A percentile compares a stretch with the other conserved stretches of the same genome.
These are phyloP conservation scores for Scaptomyza pallida DNA, from an alignment of 1,140 invertebrate genomes.

Conservation along the genomic window DNA sequence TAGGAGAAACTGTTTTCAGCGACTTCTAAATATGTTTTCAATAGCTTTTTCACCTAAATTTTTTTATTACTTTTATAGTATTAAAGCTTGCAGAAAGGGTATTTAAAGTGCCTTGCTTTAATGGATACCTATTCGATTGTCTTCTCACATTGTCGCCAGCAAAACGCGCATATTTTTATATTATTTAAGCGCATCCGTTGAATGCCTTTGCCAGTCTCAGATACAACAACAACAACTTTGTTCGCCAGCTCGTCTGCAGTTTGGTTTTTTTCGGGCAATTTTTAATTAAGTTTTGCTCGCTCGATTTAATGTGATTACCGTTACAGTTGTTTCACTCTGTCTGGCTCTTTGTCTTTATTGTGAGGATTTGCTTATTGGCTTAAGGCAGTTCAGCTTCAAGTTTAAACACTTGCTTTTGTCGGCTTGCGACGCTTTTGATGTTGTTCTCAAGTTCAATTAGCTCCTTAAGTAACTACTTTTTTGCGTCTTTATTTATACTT, in stretches of 20 bases:
- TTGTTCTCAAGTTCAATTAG: conserved; percentile 32
- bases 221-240: conserved; percentile 12
- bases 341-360: conserved; percentile 16
- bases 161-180: conserved; percentile 62
- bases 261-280: conserved; percentile 75
- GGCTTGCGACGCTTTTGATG: conserved; percentile 59
- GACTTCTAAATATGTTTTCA: too few species aligned
- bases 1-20: too few species aligned
- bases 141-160: conserved; percentile 59
- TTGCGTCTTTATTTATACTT: not conserved
- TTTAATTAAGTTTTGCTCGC: conserved; percentile 65
- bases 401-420: conserved; percentile 14
- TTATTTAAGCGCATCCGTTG: conserved; percentile 63
- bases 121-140: not conserved
- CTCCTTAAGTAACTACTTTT: conserved; percentile 41
- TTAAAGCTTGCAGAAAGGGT: too few species aligned
- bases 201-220: conserved; percentile 15
- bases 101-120: not conserved
- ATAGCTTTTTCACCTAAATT: too few species aligned
- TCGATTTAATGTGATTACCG: conserved; percentile 73
- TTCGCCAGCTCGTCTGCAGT: conserved; percentile 20
- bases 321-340: conserved; percentile 28
- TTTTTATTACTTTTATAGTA: too few species aligned
- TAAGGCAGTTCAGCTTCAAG: conserved; percentile 4
- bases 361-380: conserved; percentile 44